phyloP scores from a whole-genome alignment of 2,113 vertebrate genomes.

The Forbesichthys agassizii region DNA sequence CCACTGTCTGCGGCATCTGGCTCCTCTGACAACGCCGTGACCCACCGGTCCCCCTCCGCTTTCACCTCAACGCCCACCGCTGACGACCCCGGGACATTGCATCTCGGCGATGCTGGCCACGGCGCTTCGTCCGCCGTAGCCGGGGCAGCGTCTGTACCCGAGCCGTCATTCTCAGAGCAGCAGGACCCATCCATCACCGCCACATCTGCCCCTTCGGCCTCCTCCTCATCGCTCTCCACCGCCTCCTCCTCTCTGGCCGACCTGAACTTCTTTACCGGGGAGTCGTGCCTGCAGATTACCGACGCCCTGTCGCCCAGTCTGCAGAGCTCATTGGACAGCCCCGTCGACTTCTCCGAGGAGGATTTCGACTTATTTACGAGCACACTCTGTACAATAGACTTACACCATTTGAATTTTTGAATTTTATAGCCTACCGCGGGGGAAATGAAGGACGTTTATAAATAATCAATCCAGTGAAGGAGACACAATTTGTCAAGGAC shows the following conservation, averaged over 20 bases:
- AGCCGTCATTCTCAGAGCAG: slow-evolving; percentile 68
- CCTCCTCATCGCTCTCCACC: slow-evolving; percentile 16
- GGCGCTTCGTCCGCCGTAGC: not conserved
- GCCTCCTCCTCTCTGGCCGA: slow-evolving; percentile 77
- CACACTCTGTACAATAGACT: slow-evolving; percentile 90
- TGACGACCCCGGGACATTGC: slow-evolving; percentile 57
- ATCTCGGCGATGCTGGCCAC: slow-evolving; percentile 40
- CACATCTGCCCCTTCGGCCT: slow-evolving; percentile 22
- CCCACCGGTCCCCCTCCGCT: slow-evolving; percentile 45
- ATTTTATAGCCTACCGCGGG: slow-evolving; percentile 1
- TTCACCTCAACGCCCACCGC: slow-evolving; percentile 58
- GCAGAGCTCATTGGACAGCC: slow-evolving; percentile 83
- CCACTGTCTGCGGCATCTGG: slow-evolving; percentile 37
- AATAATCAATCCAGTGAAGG: slow-evolving; percentile 44
- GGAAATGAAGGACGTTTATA: slow-evolving; percentile 9
- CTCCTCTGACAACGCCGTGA: slow-evolving; percentile 45
- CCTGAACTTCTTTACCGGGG: slow-evolving; percentile 81
- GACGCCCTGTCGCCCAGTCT: slow-evolving; percentile 78
- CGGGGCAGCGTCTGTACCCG: slow-evolving; percentile 38
- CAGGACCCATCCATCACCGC: slow-evolving; percentile 68
- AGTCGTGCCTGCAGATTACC: slow-evolving; percentile 79
- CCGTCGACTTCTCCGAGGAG: slow-evolving; percentile 89
- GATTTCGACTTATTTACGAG: slow-evolving; percentile 92
- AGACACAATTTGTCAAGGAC: slow-evolving; percentile 14
- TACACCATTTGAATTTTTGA: slow-evolving; percentile 86